Conservation (phyloP, 2,113 vertebrate genomes). For the Melospiza georgiana region DNA sequence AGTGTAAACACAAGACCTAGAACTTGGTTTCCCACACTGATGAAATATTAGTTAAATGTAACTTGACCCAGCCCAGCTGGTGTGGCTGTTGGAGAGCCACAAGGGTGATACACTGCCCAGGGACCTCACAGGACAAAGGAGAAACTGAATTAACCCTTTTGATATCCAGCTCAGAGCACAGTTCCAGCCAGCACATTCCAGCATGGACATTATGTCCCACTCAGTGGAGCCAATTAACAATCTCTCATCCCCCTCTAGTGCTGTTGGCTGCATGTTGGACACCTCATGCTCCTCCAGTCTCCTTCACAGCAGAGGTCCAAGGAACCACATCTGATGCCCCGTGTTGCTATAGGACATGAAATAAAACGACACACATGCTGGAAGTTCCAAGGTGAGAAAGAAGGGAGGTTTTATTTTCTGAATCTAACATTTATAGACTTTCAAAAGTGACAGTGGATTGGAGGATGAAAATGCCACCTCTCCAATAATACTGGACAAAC, state of each 20-base stretch:
- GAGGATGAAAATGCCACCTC: too few relatives aligned
- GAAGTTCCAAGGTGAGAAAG: too few relatives aligned
- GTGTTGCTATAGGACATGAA: too few relatives aligned
- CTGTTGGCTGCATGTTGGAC: fast-evolving
- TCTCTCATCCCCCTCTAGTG: neutral
- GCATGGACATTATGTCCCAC: fast-evolving
- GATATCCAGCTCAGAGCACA: neutral
- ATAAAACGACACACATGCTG: too few relatives aligned
- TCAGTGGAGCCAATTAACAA: neutral
- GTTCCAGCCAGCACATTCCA: neutral
- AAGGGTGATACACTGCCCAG: neutral
- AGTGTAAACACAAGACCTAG: neutral
- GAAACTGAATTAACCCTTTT: neutral
- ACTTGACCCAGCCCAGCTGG: neutral
- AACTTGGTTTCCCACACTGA: neutral
- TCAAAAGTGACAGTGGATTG: too few relatives aligned
- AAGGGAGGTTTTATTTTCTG: too few relatives aligned
- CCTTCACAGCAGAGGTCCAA: neutral
- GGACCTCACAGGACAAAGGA: neutral
- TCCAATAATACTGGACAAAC: too few relatives aligned
- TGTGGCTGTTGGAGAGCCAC: fast-evolving
- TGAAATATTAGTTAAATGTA: neutral
- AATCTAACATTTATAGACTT: too few relatives aligned
- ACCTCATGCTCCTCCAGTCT: neutral
- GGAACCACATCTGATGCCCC: neutral